phyloP scores from a whole-genome alignment of 2,797 vertebrate species.

The Hippopotamyrus pictus region DNA sequence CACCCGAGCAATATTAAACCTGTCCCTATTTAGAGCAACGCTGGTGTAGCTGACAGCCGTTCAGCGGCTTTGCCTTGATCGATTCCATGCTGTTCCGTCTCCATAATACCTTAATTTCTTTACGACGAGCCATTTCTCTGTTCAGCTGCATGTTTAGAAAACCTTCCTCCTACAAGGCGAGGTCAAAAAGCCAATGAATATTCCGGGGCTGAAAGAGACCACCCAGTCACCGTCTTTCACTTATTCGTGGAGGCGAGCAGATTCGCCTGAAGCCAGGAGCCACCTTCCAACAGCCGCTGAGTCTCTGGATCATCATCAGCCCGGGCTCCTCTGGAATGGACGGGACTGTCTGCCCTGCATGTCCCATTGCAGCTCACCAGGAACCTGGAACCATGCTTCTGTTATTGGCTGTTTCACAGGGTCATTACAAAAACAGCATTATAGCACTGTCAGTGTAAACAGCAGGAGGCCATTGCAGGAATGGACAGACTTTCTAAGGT shows the following conservation, averaged over 20 bases:
- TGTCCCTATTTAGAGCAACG: background rate
- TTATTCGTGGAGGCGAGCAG: background rate
- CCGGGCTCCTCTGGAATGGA: background rate
- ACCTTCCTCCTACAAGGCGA: background rate
- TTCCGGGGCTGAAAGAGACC: background rate
- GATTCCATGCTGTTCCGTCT: background rate
- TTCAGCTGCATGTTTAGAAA: background rate
- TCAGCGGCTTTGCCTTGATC: background rate
- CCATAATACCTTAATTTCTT: background rate
- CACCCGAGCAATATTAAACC: constrained; percentile 2
- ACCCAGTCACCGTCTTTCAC: constrained; percentile 3
- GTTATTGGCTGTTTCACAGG: background rate
- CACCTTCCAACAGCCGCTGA: background rate
- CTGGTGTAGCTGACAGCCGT: background rate
- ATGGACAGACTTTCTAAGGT: background rate
- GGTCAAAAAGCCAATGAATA: constrained; percentile 13
- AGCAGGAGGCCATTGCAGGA: background rate
- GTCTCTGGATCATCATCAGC: background rate
- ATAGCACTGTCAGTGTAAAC: background rate
- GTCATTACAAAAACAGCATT: background rate
- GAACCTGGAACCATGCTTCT: background rate
- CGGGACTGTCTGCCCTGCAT: background rate
- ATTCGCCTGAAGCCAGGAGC: background rate
- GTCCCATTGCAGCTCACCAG: background rate
- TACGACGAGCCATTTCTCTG: background rate